Percentiles rank a stretch among this genome's conserved stretches.
Evolutionary conservation across 2,888 invertebrate genomes (phyloP).

Genomic region (Agrotis segetum): DNA sequence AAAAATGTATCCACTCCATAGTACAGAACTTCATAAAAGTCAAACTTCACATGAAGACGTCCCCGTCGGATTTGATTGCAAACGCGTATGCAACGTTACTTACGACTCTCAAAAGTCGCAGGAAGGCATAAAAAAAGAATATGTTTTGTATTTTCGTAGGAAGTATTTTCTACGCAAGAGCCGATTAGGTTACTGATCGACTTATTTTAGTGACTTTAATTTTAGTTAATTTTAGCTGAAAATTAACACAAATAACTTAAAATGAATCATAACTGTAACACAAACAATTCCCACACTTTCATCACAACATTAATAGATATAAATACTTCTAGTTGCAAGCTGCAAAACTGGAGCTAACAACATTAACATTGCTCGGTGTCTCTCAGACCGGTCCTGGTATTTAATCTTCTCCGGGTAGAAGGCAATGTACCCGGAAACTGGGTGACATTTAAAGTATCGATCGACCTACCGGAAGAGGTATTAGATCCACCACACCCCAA

Average conservation of each 20-base stretch:
- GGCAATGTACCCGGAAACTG: conserved; percentile 78
- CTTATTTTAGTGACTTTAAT: no score
- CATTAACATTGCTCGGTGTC: conserved; percentile 61
- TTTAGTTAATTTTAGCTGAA: neutral
- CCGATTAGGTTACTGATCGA: no score
- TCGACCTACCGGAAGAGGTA: conserved; percentile 72
- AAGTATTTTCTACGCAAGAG: neutral
- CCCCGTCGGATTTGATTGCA: neutral
- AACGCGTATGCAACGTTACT: neutral
- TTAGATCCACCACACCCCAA: conserved; percentile 70
- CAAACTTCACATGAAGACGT: neutral
- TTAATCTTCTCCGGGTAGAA: conserved; percentile 72
- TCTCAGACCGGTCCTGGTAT: conserved; percentile 70
- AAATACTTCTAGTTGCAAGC: conserved; percentile 42
- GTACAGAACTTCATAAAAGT: neutral
- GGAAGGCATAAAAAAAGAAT: neutral
- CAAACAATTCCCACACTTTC: conserved; percentile 37
- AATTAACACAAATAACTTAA: neutral
- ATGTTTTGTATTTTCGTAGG: neutral
- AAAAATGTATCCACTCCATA: no score
- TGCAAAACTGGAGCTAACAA: conserved; percentile 67
- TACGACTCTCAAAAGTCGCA: neutral
- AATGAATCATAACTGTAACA: neutral
- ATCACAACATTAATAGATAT: conserved; percentile 31
- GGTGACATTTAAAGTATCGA: conserved; percentile 84